Percentiles rank a stretch among this genome's conserved stretches.
These are phyloP conservation scores for Stomatorhinus walkeri DNA, from an alignment of 2,797 vertebrate species.

Conservation along the genomic window DNA sequence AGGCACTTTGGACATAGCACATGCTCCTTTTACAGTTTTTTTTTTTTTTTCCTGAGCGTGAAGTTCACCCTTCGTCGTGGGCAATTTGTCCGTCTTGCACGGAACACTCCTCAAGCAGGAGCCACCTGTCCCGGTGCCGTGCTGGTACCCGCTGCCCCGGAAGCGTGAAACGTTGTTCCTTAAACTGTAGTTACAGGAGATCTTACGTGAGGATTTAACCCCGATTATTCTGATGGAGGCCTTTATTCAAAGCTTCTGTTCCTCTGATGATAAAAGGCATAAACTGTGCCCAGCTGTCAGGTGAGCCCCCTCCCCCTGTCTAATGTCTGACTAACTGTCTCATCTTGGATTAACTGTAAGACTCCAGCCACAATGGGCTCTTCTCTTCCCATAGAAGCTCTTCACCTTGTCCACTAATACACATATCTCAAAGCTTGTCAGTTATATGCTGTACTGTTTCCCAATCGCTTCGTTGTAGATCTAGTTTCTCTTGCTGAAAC, in stretches of 20 bases:
- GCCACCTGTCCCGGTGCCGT: not conserved
- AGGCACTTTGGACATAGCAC: slow-evolving; percentile 10
- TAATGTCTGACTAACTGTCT: slow-evolving; percentile 29
- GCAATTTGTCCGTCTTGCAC: not conserved
- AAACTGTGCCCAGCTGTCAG: slow-evolving; percentile 44
- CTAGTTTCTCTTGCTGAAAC: not conserved
- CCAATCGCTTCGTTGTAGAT: not conserved
- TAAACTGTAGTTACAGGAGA: slow-evolving; percentile 23
- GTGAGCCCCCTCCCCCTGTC: slow-evolving; percentile 37
- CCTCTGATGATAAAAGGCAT: not conserved
- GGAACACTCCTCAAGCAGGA: not conserved
- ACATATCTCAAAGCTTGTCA: not conserved
- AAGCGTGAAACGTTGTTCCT: not conserved
- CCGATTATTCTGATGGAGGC: not conserved
- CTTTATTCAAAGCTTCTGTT: not conserved
- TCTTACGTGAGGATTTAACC: not conserved
- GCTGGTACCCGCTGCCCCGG: not conserved
- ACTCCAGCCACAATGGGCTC: not conserved
- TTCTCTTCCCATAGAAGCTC: not conserved
- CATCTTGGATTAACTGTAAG: slow-evolving; percentile 9
- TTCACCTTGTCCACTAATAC: not conserved
- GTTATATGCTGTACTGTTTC: not conserved
- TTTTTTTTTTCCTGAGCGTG: not conserved
- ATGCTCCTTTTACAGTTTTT: not conserved
- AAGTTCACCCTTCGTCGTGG: not conserved